A percentile compares a stretch with the other conserved stretches of the same genome.
phyloP scores from a whole-genome alignment of 2,797 vertebrate genomes.

The Pseudochirops cupreus region DNA sequence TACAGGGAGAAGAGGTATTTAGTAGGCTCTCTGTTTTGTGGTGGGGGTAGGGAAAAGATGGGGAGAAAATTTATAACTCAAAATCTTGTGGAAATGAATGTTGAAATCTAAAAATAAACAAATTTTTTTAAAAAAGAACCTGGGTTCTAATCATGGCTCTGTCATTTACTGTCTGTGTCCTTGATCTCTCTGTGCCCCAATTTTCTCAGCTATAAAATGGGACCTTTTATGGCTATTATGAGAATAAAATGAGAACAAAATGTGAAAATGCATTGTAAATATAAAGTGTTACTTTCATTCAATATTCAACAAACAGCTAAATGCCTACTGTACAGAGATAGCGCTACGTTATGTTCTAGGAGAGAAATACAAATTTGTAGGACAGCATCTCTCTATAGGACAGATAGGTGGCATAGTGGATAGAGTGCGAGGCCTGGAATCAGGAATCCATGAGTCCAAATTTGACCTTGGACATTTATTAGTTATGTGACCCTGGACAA shows the following conservation, averaged over 20 bases:
- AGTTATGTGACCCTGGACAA: no score
- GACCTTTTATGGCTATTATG: neutral
- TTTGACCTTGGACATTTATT: no score
- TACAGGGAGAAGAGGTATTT: no score
- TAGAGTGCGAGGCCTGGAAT: no score
- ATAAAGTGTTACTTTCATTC: neutral
- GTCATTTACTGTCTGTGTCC: neutral
- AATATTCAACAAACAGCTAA: neutral
- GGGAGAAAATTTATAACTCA: no score
- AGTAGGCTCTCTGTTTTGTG: no score
- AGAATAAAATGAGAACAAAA: neutral
- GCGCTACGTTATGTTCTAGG: neutral
- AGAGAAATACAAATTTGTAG: neutral
- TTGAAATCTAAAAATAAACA: no score
- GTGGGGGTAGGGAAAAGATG: no score
- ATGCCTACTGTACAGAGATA: neutral
- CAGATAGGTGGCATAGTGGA: no score
- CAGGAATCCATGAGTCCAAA: no score
- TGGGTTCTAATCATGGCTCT: neutral
- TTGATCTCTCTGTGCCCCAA: neutral
- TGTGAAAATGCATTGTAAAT: neutral
- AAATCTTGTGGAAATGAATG: no score
- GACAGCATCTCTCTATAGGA: neutral
- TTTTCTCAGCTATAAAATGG: neutral
- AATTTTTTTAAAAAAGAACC: no score